Conservation (phyloP, 2,797 vertebrate genomes). For the Loriculus beryllinus region DNA sequence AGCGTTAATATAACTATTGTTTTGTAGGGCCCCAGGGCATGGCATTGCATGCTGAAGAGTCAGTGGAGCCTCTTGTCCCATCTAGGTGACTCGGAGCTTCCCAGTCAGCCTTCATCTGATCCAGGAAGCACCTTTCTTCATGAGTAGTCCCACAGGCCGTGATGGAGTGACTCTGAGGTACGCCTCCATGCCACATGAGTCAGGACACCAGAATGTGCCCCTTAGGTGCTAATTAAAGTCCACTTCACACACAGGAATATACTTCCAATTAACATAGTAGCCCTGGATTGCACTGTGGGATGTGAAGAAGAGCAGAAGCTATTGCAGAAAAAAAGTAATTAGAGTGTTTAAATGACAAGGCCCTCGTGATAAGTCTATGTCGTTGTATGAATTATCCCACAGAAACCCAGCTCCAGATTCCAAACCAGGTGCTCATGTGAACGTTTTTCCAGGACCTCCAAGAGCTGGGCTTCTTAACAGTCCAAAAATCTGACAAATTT, state of each 20-base stretch:
- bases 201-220: neutral
- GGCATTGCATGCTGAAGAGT: neutral
- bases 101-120: neutral
- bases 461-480: neutral
- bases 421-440: neutral
- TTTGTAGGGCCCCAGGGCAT: neutral
- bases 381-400: neutral
- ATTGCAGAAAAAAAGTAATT: constrained; percentile 33
- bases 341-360: neutral
- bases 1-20: neutral
- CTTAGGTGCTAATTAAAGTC: constrained; percentile 42
- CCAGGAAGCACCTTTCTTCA: neutral
- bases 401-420: neutral
- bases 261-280: constrained; percentile 34
- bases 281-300: constrained; percentile 13
- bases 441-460: neutral
- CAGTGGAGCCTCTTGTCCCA: neutral
- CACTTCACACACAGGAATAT: constrained; percentile 6
- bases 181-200: neutral
- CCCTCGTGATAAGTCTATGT: neutral
- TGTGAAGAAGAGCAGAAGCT: constrained; percentile 12
- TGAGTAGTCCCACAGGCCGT: neutral
- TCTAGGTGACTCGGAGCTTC: neutral
- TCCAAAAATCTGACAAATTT: neutral
- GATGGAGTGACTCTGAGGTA: neutral